Conservation (phyloP, 2,888 invertebrate genomes). For the Acrobasis repandana region DNA sequence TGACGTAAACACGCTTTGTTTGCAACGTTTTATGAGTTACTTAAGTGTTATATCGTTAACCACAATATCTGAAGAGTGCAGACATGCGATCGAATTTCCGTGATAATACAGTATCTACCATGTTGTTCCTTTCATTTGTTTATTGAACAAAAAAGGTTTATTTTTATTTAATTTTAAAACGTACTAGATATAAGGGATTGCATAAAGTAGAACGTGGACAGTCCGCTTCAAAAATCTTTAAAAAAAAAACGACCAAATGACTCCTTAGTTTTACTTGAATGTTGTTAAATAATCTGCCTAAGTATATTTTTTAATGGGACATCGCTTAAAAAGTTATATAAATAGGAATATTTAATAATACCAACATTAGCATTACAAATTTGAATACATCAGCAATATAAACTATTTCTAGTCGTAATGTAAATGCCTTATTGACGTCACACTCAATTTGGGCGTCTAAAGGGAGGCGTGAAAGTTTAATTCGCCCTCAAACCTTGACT, state of each 20-base stretch:
- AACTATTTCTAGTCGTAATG: neutral
- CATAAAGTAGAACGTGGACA: too few relatives aligned
- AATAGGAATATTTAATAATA: too few relatives aligned
- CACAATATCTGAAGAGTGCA: neutral
- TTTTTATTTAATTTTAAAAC: neutral
- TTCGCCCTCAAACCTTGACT: constrained; percentile 14
- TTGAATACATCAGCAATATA: neutral
- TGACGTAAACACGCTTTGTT: neutral
- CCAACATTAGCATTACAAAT: neutral
- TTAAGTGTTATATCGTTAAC: constrained; percentile 12
- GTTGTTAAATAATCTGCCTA: too few relatives aligned
- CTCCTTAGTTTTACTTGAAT: too few relatives aligned
- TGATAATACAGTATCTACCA: neutral
- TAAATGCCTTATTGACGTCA: constrained; percentile 16
- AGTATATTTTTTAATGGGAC: too few relatives aligned
- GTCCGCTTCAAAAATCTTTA: too few relatives aligned
- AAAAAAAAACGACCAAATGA: too few relatives aligned
- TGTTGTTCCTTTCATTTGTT: neutral
- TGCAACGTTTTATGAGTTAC: constrained; percentile 14
- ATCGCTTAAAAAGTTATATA: too few relatives aligned
- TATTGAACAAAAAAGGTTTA: neutral
- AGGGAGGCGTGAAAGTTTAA: constrained; percentile 23
- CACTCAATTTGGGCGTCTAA: constrained; percentile 17
- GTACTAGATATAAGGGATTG: too few relatives aligned
- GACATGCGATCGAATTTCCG: neutral